A percentile compares a stretch with the other conserved stretches of the same genome.
phyloP scores from a whole-genome alignment of 2,888 invertebrate species.

The Cephus sareptanus region DNA sequence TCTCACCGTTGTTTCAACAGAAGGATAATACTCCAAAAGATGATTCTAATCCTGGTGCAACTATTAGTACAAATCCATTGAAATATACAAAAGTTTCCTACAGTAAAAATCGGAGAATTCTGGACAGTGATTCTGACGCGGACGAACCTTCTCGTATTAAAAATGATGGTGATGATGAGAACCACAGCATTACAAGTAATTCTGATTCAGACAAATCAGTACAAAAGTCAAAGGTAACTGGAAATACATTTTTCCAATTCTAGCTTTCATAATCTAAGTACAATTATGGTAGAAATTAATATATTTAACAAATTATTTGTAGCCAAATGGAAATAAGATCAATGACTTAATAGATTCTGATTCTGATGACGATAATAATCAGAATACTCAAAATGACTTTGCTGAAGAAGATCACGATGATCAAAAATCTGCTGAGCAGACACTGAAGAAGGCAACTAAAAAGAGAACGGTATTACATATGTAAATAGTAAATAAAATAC shows the following conservation, averaged over 20 bases:
- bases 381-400: constrained; percentile 8
- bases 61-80: background rate
- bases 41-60: background rate
- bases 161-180: background rate
- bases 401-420: constrained; percentile 21
- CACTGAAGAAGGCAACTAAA: constrained; percentile 20
- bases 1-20: background rate
- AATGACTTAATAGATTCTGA: constrained; percentile 43
- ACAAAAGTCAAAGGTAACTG: background rate
- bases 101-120: background rate
- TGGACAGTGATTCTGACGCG: background rate
- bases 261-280: background rate
- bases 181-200: background rate
- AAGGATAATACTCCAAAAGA: background rate
- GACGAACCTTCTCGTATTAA: background rate
- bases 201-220: background rate
- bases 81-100: background rate
- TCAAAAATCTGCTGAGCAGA: constrained; percentile 13
- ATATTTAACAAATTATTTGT: background rate
- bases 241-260: background rate
- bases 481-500: background rate
- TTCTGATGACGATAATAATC: constrained; percentile 35
- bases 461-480: constrained; percentile 26
- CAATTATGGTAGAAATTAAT: background rate
- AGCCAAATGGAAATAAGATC: background rate